phyloP scores from a whole-genome alignment of 2,113 vertebrate genomes.

The Fregetta grallaria region DNA sequence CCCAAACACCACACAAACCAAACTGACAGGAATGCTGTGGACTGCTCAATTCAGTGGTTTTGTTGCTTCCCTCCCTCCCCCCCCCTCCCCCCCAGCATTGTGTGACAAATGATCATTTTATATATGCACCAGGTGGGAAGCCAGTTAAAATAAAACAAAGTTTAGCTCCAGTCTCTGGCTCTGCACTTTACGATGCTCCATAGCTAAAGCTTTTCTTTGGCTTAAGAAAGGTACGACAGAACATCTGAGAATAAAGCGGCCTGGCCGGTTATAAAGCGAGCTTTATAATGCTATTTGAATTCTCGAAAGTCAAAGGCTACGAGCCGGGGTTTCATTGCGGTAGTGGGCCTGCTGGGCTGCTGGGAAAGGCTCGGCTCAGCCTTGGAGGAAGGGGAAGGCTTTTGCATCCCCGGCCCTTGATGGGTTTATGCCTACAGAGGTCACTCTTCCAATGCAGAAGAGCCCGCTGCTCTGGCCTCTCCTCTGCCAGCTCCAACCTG shows the following conservation, averaged over 20 bases:
- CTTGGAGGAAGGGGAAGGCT: background rate
- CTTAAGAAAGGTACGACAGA: background rate
- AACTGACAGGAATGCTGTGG: background rate
- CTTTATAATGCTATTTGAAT: background rate
- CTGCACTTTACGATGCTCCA: background rate
- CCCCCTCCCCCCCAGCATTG: too few relatives aligned
- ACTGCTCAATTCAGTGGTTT: background rate
- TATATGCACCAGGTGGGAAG: background rate
- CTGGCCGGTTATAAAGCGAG: background rate
- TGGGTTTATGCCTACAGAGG: conserved; percentile 75
- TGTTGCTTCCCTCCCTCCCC: too few relatives aligned
- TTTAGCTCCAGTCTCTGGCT: background rate
- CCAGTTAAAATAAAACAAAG: background rate
- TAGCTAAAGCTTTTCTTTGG: background rate
- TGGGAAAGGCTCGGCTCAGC: background rate
- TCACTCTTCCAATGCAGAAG: conserved; percentile 77
- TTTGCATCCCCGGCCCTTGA: background rate
- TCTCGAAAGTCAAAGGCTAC: background rate
- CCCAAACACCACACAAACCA: too few relatives aligned
- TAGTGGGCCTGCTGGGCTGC: conserved; percentile 18
- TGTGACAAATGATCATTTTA: background rate
- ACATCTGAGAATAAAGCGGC: background rate
- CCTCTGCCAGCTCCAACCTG: background rate
- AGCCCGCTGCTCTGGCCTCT: background rate
- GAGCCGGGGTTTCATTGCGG: background rate